A percentile compares a stretch with the other conserved stretches of the same genome.
Evolutionary conservation across 2,888 invertebrate genomes (phyloP).

Genomic region (Eupithecia vulgata): DNA sequence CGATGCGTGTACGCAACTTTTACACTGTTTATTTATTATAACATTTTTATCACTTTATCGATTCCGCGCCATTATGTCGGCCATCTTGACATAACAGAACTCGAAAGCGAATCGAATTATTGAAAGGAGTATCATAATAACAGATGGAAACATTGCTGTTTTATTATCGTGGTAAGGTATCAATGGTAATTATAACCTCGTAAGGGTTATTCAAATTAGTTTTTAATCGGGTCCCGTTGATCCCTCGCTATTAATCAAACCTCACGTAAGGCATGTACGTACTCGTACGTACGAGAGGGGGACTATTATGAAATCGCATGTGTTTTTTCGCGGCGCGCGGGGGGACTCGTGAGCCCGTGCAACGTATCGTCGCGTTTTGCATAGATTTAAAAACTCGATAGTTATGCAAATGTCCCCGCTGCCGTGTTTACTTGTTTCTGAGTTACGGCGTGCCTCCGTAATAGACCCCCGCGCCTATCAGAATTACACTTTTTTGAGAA

Average conservation of each 20-base stretch:
- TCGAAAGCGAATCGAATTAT: slow-evolving; percentile 41
- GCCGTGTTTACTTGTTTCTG: slow-evolving; percentile 81
- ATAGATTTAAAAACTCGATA: slow-evolving; percentile 84
- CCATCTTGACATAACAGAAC: slow-evolving; percentile 57
- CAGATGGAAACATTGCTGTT: slow-evolving; percentile 25
- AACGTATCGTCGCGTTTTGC: slow-evolving; percentile 82
- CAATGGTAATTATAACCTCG: slow-evolving; percentile 41
- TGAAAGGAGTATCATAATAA: slow-evolving; percentile 32
- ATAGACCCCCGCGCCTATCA: slow-evolving; percentile 74
- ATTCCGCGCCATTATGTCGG: slow-evolving; percentile 59
- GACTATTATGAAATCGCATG: slow-evolving; percentile 75
- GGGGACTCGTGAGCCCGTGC: slow-evolving; percentile 74
- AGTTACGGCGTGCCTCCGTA: slow-evolving; percentile 78
- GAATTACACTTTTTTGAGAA: slow-evolving; percentile 70
- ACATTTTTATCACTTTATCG: slow-evolving; percentile 62
- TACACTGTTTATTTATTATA: slow-evolving; percentile 69
- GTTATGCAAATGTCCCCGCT: slow-evolving; percentile 77
- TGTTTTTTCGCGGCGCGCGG: slow-evolving; percentile 64
- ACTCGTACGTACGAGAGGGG: slow-evolving; percentile 52
- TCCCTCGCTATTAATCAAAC: slow-evolving; percentile 70
- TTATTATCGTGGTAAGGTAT: slow-evolving; percentile 21
- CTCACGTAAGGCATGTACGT: slow-evolving; percentile 47
- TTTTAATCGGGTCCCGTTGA: slow-evolving; percentile 62
- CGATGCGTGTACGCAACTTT: slow-evolving; percentile 74
- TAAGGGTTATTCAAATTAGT: slow-evolving; percentile 54